Percentiles rank a stretch among this genome's conserved stretches.
Evolutionary conservation across 1,140 invertebrate genomes (phyloP).

Genomic region (Trichoplusia ni): DNA sequence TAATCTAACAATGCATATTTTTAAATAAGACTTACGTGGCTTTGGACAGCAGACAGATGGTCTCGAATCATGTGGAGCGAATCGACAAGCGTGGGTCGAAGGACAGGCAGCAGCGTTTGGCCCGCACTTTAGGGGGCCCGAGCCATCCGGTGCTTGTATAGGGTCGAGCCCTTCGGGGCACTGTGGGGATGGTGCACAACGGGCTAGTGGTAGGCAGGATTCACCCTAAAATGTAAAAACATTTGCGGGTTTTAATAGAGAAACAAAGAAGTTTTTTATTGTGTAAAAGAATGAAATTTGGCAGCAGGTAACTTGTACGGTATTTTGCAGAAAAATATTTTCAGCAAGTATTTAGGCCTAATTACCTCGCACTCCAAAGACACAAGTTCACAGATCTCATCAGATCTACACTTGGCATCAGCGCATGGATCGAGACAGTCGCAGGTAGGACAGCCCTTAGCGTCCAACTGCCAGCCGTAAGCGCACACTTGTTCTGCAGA

Average conservation of each 20-base stretch:
- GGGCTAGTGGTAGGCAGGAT: slow-evolving; percentile 89
- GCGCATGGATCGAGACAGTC: slow-evolving; percentile 90
- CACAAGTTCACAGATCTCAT: slow-evolving; percentile 84
- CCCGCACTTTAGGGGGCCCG: slow-evolving; percentile 86
- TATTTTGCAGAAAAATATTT: too few species aligned
- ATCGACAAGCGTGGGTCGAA: slow-evolving; percentile 91
- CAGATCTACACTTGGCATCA: slow-evolving; percentile 87
- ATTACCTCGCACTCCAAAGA: slow-evolving; percentile 69
- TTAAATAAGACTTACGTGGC: slow-evolving; percentile 82
- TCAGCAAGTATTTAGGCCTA: too few species aligned
- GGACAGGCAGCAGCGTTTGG: slow-evolving; percentile 89
- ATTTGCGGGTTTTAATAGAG: too few species aligned
- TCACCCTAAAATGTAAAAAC: slow-evolving; percentile 59
- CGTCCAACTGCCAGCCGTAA: slow-evolving; percentile 86
- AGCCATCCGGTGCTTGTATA: slow-evolving; percentile 82
- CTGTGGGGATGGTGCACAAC: slow-evolving; percentile 89
- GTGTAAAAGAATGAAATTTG: too few species aligned
- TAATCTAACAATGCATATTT: too few species aligned
- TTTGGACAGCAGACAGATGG: slow-evolving; percentile 90
- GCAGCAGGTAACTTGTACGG: too few species aligned
- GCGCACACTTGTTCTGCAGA: slow-evolving; percentile 82
- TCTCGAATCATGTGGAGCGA: slow-evolving; percentile 88
- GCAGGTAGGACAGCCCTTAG: slow-evolving; percentile 88
- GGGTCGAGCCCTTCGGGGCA: slow-evolving; percentile 87
- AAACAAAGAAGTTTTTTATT: too few species aligned